Evolutionary conservation across 2,888 invertebrate genomes (phyloP).

Genomic region (Chymomyza fuscimana): DNA sequence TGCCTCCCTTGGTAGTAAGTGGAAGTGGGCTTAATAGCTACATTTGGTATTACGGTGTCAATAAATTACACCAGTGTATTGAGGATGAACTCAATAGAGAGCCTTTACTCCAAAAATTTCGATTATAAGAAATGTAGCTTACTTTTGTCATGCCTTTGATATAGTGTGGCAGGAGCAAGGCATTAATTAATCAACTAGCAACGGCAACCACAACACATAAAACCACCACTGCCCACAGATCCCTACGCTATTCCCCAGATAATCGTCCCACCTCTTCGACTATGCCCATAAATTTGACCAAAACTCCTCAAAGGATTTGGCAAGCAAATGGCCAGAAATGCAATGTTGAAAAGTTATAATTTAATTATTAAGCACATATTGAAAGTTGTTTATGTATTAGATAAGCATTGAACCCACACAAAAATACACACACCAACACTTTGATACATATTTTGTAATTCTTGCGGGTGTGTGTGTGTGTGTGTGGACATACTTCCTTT

Average conservation of each 20-base stretch:
- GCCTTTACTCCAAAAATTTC: no score
- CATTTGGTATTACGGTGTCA: no score
- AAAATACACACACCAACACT: conserved; percentile 11
- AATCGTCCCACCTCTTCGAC: neutral
- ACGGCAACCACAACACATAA: conserved; percentile 39
- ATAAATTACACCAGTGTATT: no score
- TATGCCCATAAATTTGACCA: neutral
- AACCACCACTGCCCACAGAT: conserved; percentile 39
- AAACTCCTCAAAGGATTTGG: conserved; percentile 32
- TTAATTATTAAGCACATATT: conserved; percentile 61
- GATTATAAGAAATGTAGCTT: neutral
- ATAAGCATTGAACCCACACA: conserved; percentile 29
- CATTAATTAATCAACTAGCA: neutral
- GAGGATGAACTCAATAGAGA: no score
- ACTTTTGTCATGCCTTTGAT: neutral
- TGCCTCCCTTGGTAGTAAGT: no score
- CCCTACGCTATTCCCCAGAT: neutral
- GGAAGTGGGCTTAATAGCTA: no score
- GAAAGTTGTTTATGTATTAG: conserved; percentile 45
- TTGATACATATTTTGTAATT: neutral
- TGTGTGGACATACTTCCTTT: neutral
- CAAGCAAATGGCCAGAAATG: neutral
- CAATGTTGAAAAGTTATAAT: conserved; percentile 48
- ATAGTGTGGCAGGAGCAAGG: neutral
- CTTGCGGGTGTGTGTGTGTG: neutral